Base-by-base conservation (phyloP, 2,113 vertebrate genomes). In the Phylloscopus trochiloides region DNA sequence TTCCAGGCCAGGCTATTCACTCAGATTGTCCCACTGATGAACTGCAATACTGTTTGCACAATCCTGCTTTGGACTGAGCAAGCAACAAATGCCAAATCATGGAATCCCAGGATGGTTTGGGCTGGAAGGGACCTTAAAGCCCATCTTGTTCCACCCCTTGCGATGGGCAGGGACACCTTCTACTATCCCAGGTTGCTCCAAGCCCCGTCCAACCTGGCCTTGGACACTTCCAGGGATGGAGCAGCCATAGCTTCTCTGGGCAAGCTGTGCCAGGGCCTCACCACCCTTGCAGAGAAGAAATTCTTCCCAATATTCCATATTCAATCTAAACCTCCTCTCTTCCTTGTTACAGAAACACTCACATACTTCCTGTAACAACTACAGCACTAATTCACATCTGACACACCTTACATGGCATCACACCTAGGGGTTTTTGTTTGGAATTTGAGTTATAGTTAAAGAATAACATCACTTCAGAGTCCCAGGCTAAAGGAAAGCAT, bases 381-480 rank as follows among this genome's bases (percentile, higher is more conserved):
- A 3, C 28, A 88, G 38, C 31, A 36, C 36, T 79, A 0, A 61
- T 29, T 80, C 65, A 24, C 36, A 65, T 36, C 38, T 67, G 66
- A 79, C 3, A 1, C 51, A 1, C 51, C 17, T 14, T n/a, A 65
- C 36, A 13, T 58, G 31, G 32, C 1, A 0, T 38, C 38, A 84
- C 34, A 15, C 12, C 21, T 57, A 32, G 7, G 32, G 5, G 1
- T 3, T 36, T n/a, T 55, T 38, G 68, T 45, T 63, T 45, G 45
- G 14, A 43, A 50, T 38, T 50, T 12, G 38, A 76, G 32, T 45
- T 82, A 8, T 24, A 28, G 29, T 76, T 67, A 21, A 68, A 43
- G 24, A 86, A 14, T 11, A 50, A 22, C 2, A 26, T 52, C 48
- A 42, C 28, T 28, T 10, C 28, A 10, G 9, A 43, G 47, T 12